Evolutionary conservation across 2,888 invertebrate genomes (phyloP).

Genomic region (Strigamia crassipes): DNA sequence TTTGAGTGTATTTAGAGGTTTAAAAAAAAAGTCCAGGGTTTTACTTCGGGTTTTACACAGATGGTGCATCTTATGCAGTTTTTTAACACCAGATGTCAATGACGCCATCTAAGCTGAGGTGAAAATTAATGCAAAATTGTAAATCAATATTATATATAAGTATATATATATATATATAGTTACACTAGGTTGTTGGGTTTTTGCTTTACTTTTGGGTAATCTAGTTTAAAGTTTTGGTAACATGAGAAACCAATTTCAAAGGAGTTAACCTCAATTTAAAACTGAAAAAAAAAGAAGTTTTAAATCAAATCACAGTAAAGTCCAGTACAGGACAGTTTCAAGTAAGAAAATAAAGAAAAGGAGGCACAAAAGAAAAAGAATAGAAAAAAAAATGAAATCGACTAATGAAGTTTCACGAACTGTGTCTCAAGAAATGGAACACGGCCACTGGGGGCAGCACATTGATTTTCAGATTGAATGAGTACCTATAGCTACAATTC

Average conservation of each 20-base stretch:
- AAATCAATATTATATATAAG: background rate
- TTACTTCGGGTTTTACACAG: background rate
- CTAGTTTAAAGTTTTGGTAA: background rate
- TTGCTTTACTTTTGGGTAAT: background rate
- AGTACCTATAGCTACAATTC: constrained; percentile 39
- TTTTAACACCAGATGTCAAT: constrained; percentile 12
- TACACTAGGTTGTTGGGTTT: no score
- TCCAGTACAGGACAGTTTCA: background rate
- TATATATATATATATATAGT: background rate
- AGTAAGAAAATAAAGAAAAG: background rate
- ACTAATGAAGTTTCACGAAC: constrained; percentile 38
- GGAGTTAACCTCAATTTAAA: background rate
- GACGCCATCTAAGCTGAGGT: background rate
- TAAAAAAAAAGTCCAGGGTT: background rate
- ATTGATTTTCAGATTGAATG: constrained; percentile 40
- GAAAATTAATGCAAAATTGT: background rate
- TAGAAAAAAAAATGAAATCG: background rate
- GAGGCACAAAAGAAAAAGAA: background rate
- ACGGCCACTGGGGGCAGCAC: constrained; percentile 29
- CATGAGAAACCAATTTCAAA: constrained; percentile 5
- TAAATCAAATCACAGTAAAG: constrained; percentile 17
- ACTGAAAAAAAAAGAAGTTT: background rate
- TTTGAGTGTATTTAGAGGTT: background rate
- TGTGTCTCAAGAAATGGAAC: constrained; percentile 40
- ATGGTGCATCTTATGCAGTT: constrained; percentile 7